A percentile compares a stretch with the other conserved stretches of the same genome.
These are phyloP conservation scores for Psittacula echo DNA, from an alignment of 2,797 vertebrate species.

Conservation along the genomic window DNA sequence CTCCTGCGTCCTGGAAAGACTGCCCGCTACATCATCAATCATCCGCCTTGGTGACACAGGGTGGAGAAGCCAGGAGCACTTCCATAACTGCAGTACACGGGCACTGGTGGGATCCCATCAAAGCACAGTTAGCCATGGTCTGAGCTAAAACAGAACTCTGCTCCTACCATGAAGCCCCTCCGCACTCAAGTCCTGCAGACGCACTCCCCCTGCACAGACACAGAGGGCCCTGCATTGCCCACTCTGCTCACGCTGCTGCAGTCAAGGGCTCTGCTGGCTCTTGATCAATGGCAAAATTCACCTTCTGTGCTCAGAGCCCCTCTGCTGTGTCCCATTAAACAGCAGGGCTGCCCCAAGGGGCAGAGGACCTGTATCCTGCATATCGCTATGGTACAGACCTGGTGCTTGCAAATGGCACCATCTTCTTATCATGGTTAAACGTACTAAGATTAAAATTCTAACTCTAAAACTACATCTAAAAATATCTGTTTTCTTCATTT, in stretches of 20 bases:
- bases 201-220: not conserved
- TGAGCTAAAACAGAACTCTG: not conserved
- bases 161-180: not conserved
- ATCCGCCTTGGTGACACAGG: accelerated
- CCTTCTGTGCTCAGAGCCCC: not conserved
- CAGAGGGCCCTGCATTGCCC: accelerated
- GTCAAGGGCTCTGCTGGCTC: not conserved
- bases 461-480: not conserved
- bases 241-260: accelerated
- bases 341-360: not conserved
- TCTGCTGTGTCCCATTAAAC: accelerated
- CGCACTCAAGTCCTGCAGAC: not conserved
- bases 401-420: accelerated
- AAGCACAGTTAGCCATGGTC: accelerated
- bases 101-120: accelerated
- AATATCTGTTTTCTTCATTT: not conserved
- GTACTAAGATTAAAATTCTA: not conserved
- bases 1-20: accelerated
- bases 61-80: accelerated
- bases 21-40: accelerated
- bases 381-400: not conserved
- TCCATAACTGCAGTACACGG: not conserved
- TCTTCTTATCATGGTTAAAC: accelerated
- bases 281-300: not conserved
- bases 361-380: accelerated